Evolutionary conservation across 2,888 invertebrate genomes (phyloP), one percentile per base, ranked within the genome.

Genomic region (Lasius platythorax): DNA sequence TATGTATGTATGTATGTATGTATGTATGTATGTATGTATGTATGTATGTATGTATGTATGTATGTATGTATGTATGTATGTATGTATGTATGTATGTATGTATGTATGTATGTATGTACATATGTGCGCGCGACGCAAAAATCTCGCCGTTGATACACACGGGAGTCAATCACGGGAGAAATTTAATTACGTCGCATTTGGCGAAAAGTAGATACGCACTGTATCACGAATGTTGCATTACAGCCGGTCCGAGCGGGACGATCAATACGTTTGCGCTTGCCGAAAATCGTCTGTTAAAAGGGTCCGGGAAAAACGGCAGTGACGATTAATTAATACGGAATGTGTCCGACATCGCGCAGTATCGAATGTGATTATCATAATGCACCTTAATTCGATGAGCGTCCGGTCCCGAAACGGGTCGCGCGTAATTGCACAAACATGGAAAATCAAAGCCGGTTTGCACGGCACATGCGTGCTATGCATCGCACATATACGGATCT

Each of bases 311-410:
- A 88, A 90, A 88, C 87, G 87, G 85, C 79, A 82, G 82, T 87
- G 87, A 90, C 87, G 89, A 92, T 92, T 91, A 89, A 92, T 92
- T 91, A 91, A 92, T 91, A 84, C 86, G 82, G 85, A 91, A 90
- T 87, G 87, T 70, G 87, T 84, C 84, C 85, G 85, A 85, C 87
- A 84, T 87, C 86, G 88, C 86, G 88, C 89, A 87, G 86, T 87
- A 90, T 89, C 89, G 87, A 87, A 89, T 91, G 87, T 85, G 87
- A 92, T 92, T 92, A 91, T 92, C 89, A 92, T 92, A 92, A 92
- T 91, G 91, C 90, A 89, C 89, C 90, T 91, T 92, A 90, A 92
- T 92, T 92, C 87, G 89, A 91, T 93, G 87, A 91, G 87, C 83
- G 89, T 85, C 83, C 88, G 88, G 88, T 90, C 53, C 88, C 85